phyloP scores from a whole-genome alignment of 1,140 invertebrate species.

The Drosophila equinoxialis region DNA sequence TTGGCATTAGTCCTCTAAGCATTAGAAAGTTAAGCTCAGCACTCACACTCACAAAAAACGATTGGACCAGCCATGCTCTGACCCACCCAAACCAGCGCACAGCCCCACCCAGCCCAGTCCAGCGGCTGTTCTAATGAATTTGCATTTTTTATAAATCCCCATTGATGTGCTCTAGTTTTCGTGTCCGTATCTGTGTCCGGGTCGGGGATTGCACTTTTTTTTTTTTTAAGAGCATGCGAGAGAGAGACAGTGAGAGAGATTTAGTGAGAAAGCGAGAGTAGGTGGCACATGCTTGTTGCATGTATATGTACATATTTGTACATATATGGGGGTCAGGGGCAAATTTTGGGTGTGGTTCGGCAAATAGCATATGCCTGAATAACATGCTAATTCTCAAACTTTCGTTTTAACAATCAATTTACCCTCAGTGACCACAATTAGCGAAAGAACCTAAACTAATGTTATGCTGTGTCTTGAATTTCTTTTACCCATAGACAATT shows the following conservation, averaged over 20 bases:
- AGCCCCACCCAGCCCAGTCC: background rate
- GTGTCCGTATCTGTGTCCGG: conserved; percentile 19
- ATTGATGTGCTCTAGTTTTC: conserved; percentile 75
- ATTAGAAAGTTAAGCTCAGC: conserved; percentile 9
- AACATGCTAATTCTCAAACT: background rate
- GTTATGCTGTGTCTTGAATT: too few relatives aligned
- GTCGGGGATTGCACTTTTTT: conserved; percentile 59
- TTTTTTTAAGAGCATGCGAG: conserved; percentile 22
- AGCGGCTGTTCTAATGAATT: conserved; percentile 70
- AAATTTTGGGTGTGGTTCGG: conserved; percentile 12
- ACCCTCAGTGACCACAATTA: too few relatives aligned
- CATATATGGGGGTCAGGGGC: conserved; percentile 9
- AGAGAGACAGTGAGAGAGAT: background rate
- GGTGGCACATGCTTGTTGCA: conserved; percentile 17
- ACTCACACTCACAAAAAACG: conserved; percentile 16
- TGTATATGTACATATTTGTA: background rate
- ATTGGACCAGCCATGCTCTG: background rate
- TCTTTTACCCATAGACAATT: too few relatives aligned
- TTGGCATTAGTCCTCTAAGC: conserved; percentile 38
- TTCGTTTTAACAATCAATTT: too few relatives aligned
- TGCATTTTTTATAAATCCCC: conserved; percentile 81
- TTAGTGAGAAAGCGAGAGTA: background rate
- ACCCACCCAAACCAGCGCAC: background rate
- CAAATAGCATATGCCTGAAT: background rate
- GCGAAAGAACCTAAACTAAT: too few relatives aligned